Conservation (phyloP, 2,797 vertebrate species). For the Sternarchorhynchus goeldii region DNA sequence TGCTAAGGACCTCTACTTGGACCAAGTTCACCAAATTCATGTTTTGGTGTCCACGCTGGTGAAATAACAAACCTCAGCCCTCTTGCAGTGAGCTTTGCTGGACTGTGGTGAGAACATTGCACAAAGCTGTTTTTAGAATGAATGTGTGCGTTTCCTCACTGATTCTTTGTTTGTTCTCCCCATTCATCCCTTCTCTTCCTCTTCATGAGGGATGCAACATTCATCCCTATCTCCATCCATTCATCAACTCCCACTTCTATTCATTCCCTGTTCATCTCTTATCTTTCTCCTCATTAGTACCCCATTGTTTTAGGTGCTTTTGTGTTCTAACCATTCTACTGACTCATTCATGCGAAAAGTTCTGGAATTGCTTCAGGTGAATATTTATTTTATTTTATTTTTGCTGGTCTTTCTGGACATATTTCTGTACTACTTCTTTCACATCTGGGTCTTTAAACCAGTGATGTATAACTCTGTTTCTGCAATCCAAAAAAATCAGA, state of each 20-base stretch:
- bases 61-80: too few relatives aligned
- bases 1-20: neutral
- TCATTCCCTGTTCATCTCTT: slow-evolving; percentile 16
- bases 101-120: neutral
- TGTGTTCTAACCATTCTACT: slow-evolving; percentile 21
- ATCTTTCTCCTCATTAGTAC: slow-evolving; percentile 21
- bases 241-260: neutral
- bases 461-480: too few relatives aligned
- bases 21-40: neutral
- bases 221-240: neutral
- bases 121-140: neutral
- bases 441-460: too few relatives aligned
- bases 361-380: too few relatives aligned
- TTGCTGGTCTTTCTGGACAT: too few relatives aligned
- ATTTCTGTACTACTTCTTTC: too few relatives aligned
- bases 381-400: too few relatives aligned
- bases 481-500: too few relatives aligned
- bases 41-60: neutral
- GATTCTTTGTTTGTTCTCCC: neutral
- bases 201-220: neutral
- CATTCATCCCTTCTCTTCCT: neutral
- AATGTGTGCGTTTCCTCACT: neutral
- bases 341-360: too few relatives aligned
- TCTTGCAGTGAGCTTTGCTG: neutral
- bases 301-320: slow-evolving; percentile 15